Conservation (phyloP, 2,888 invertebrate species). For the Xestia xanthographa region DNA sequence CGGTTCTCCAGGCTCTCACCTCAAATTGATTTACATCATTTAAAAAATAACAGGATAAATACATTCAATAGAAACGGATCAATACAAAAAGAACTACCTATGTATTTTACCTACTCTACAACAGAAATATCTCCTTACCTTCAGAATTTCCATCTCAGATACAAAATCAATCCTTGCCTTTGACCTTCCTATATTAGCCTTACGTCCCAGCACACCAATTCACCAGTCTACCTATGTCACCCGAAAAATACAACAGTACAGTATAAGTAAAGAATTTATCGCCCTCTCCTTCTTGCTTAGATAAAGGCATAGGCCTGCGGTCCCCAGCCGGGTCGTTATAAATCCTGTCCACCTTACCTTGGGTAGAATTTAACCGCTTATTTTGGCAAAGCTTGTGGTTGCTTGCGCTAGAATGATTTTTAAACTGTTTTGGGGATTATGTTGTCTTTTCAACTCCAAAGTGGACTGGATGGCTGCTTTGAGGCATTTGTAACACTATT, state of each 20-base stretch:
- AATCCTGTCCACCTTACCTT: conserved; percentile 50
- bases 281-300: conserved; percentile 57
- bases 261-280: conserved; percentile 62
- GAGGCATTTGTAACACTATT: background rate
- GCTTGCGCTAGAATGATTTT: conserved; percentile 23
- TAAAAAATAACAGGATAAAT: background rate
- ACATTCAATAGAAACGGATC: no score
- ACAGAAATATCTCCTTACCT: background rate
- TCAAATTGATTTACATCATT: no score
- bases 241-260: conserved; percentile 49
- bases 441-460: background rate
- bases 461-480: background rate
- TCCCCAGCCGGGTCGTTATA: conserved; percentile 56
- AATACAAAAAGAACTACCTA: conserved; percentile 3
- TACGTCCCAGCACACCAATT: conserved; percentile 44
- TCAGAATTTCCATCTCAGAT: background rate
- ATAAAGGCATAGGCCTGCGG: conserved; percentile 49
- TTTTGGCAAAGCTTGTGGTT: conserved; percentile 44
- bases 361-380: conserved; percentile 59
- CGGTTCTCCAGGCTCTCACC: no score
- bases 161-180: conserved; percentile 22
- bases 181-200: conserved; percentile 33
- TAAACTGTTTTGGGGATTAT: background rate
- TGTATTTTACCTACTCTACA: no score
- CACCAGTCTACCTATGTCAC: conserved; percentile 46